Base-by-base conservation (phyloP, 2,113 vertebrate species). In the Gasterosteus nipponicus region DNA sequence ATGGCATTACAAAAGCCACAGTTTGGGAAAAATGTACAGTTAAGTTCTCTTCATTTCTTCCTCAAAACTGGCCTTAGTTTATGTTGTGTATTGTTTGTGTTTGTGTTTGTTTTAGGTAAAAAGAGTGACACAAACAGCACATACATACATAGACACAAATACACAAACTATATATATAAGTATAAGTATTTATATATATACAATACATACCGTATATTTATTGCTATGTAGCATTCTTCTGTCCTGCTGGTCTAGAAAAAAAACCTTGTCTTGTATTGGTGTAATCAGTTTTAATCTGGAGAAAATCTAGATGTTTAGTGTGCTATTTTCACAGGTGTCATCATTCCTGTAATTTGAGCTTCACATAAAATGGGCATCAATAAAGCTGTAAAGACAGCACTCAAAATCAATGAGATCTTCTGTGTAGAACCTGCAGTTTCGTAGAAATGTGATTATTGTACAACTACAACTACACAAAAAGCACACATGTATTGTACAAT, bases 31-130 rank as follows among this genome's bases (percentile, higher is more conserved):
- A 65, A 76, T 78, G 57, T 85, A 53, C 53, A 75, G 61, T 83
- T 89, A 86, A 83, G 72, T 86, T 88, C 77, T 67, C 82, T 85
- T 73, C 56, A 70, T 75, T 83, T 86, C 68, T 88, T 89, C 87
- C 82, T 90, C 44, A 69, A 87, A 92, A 92, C 90, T 92, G 91
- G 94, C 92, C 93, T 94, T 92, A 92, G 92, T 89, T 87, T 80
- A 88, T 75, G 80, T 85, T 62, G 59, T 81, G 59, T 62, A 60
- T 56, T 18, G 70, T 83, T 83, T 66, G 56, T 63, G 58, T 83
- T 75, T 74, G 31, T 62, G 47, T 65, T 66, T 69, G 41, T 69
- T 42, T 68, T 12, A 39, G 41, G 53, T 19, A 59, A 35, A 44
- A 39, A 31, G 60, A 73, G n/a, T 63, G 12, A 57, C 59, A 62